A percentile compares a stretch with the other conserved stretches of the same genome.
These are phyloP conservation scores for Carpatolechia fugitivella DNA, from an alignment of 2,888 invertebrate genomes.

Conservation along the genomic window DNA sequence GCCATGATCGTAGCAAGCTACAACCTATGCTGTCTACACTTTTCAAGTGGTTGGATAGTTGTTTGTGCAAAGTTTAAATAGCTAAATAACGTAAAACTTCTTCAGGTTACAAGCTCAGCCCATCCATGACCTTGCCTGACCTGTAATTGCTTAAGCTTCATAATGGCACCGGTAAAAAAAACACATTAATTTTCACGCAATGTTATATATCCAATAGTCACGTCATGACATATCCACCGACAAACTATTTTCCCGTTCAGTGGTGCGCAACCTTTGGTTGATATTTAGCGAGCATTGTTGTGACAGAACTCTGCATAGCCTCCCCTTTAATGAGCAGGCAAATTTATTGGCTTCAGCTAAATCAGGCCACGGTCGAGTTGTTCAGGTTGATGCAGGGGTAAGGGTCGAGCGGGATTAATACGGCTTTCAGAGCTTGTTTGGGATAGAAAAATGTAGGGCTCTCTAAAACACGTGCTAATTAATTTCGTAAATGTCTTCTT, in stretches of 20 bases:
- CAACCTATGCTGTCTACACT: too few species aligned
- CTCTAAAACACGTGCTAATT: neutral
- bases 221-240: neutral
- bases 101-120: too few species aligned
- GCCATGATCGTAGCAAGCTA: too few species aligned
- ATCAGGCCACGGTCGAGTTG: constrained; percentile 11
- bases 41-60: too few species aligned
- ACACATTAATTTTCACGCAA: too few species aligned
- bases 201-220: too few species aligned
- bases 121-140: too few species aligned
- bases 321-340: constrained; percentile 36
- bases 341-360: constrained; percentile 9
- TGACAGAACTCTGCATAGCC: constrained; percentile 20
- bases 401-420: neutral
- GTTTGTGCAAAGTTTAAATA: too few species aligned
- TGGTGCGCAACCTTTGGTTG: constrained; percentile 11
- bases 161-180: too few species aligned
- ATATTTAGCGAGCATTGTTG: constrained; percentile 13
- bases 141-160: too few species aligned
- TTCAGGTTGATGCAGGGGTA: neutral
- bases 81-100: too few species aligned
- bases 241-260: neutral
- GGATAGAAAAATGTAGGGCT: neutral
- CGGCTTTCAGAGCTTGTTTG: neutral
- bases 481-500: too few species aligned